Conservation (phyloP, 35 echinoderm and acorn worm genomes). For the Lytechinus pictus region DNA sequence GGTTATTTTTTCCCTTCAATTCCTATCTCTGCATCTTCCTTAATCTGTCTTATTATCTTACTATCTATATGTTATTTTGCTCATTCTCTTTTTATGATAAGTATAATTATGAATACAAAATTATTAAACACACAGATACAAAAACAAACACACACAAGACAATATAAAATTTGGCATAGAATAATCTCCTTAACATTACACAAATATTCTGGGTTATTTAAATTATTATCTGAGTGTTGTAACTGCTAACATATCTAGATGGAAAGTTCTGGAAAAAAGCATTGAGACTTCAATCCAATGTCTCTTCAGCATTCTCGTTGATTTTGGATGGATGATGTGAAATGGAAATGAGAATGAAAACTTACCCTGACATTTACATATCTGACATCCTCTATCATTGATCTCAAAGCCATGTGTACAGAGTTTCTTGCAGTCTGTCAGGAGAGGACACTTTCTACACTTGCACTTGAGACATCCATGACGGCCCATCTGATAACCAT, state of each 20-base stretch:
- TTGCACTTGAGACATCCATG: constrained; percentile 81
- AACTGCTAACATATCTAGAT: background rate
- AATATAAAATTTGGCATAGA: too few relatives aligned
- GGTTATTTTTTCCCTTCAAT: background rate
- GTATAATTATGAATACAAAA: too few relatives aligned
- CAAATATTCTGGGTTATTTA: too few relatives aligned
- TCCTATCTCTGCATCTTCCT: background rate
- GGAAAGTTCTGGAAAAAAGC: background rate
- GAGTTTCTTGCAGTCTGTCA: constrained; percentile 71
- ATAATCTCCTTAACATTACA: too few relatives aligned
- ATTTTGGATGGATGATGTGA: too few relatives aligned
- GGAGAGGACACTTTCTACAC: constrained; percentile 75
- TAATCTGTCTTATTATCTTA: background rate
- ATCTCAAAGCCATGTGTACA: constrained; percentile 84
- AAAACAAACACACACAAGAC: too few relatives aligned
- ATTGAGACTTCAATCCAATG: background rate
- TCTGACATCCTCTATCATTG: constrained; percentile 87
- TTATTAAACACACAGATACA: too few relatives aligned
- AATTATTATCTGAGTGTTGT: too few relatives aligned
- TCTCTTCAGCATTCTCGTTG: background rate
- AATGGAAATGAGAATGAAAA: background rate
- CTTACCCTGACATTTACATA: constrained; percentile 96
- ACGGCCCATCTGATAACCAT: constrained; percentile 76
- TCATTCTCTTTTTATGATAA: background rate
- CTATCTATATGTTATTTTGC: background rate